These are phyloP conservation scores for Lepidocolaptes lacrymiger DNA, from an alignment of 2,797 vertebrate genomes.

Conservation along the genomic window DNA sequence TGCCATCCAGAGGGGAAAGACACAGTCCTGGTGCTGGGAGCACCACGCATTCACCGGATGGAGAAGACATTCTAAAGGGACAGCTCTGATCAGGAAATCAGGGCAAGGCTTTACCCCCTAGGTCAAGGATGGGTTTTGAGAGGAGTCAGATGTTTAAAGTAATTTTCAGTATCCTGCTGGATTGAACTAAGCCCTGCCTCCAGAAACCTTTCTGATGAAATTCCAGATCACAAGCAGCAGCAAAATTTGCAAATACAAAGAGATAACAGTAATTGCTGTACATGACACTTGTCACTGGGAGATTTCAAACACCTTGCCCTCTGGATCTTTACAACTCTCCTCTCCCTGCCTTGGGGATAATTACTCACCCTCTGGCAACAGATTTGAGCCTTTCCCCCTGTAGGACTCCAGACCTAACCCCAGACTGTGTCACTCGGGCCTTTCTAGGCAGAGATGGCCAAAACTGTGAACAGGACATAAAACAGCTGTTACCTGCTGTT, in stretches of 20 bases:
- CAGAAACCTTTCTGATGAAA: neutral
- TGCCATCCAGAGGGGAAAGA: slow-evolving; percentile 67
- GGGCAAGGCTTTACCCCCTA: neutral
- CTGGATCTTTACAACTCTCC: neutral
- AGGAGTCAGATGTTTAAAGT: neutral
- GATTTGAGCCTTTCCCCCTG: neutral
- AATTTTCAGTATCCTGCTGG: neutral
- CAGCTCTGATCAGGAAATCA: neutral
- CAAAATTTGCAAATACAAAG: neutral
- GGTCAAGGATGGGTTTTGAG: neutral
- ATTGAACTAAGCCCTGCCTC: neutral
- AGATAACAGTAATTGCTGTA: neutral
- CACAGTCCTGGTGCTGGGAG: neutral
- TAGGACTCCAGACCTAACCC: neutral
- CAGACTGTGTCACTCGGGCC: rapidly evolving
- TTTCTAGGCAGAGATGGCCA: neutral
- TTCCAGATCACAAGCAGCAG: neutral
- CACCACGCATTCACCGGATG: neutral
- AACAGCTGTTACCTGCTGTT: neutral
- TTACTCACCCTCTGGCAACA: neutral
- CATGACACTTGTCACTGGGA: neutral
- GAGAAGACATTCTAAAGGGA: neutral
- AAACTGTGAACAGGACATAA: neutral
- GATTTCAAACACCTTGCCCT: neutral
- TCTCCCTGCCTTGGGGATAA: neutral